These are phyloP conservation scores for Drosophila neotestacea DNA, from an alignment of 2,888 invertebrate species.

Conservation along the genomic window DNA sequence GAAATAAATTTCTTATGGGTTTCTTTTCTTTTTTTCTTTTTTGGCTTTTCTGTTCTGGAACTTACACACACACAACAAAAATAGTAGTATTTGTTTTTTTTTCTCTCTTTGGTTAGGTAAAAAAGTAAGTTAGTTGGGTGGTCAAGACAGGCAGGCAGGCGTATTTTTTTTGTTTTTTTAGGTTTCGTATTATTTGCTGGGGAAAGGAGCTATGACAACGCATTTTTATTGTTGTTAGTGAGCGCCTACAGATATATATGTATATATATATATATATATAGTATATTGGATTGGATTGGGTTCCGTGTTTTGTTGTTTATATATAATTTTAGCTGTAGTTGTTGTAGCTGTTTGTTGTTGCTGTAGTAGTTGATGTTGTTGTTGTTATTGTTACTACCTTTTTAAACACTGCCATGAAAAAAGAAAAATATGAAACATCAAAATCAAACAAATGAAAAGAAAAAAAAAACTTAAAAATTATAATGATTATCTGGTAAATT, in stretches of 20 bases:
- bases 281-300: constrained; percentile 7
- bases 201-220: constrained; percentile 23
- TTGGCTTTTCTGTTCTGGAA: constrained; percentile 51
- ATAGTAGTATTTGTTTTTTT: constrained; percentile 41
- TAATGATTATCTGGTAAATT: constrained; percentile 37
- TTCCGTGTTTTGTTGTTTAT: constrained; percentile 19
- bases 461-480: constrained; percentile 22
- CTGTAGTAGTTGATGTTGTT: constrained; percentile 36
- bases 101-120: constrained; percentile 36
- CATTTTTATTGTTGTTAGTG: constrained; percentile 23
- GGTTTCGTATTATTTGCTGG: constrained; percentile 8
- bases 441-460: constrained; percentile 24
- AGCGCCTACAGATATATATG: constrained; percentile 16
- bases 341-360: constrained; percentile 36
- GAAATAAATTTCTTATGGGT: constrained; percentile 8
- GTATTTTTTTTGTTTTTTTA: constrained; percentile 14
- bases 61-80: constrained; percentile 73
- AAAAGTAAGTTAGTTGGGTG: constrained; percentile 44
- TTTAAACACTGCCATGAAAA: constrained; percentile 54
- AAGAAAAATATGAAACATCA: constrained; percentile 37
- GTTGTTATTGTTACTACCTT: constrained; percentile 58
- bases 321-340: constrained; percentile 19
- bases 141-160: constrained; percentile 48
- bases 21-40: no score
- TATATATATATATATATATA: neutral